phyloP scores from a whole-genome alignment of 2,113 vertebrate genomes.

The Hippocampus comes region DNA sequence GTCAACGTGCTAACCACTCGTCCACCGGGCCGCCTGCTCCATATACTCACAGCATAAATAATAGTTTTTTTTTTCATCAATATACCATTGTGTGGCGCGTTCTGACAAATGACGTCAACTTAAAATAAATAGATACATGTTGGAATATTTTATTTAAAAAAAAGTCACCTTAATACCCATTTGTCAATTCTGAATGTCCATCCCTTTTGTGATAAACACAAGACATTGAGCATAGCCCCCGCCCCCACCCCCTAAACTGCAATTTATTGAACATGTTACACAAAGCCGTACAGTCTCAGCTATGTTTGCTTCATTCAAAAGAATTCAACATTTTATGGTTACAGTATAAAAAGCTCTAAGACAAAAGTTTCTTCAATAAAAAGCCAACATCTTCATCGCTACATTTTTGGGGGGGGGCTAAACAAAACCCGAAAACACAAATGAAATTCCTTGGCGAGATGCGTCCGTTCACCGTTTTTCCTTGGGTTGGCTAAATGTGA shows the following conservation, averaged over 20 bases:
- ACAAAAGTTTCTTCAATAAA: conserved; percentile 31
- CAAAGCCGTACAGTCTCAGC: conserved; percentile 33
- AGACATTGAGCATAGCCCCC: background rate
- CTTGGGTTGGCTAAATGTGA: conserved; percentile 77
- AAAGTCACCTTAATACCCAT: too few relatives aligned
- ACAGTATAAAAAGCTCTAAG: conserved; percentile 60
- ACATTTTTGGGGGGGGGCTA: conserved; percentile 23
- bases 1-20: too few relatives aligned
- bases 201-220: background rate
- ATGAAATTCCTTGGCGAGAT: conserved; percentile 21
- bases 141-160: background rate
- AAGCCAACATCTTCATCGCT: conserved; percentile 38
- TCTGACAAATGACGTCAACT: background rate
- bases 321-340: conserved; percentile 36
- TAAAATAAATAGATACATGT: background rate
- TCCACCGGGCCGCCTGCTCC: too few relatives aligned
- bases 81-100: too few relatives aligned
- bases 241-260: background rate
- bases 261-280: conserved; percentile 57
- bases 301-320: conserved; percentile 41
- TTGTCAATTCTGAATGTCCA: background rate
- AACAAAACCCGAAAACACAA: conserved; percentile 46
- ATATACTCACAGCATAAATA: too few relatives aligned
- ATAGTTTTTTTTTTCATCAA: too few relatives aligned
- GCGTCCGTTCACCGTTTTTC: conserved; percentile 45